Evolutionary conservation across 2,888 invertebrate genomes (phyloP).

Genomic region (Troglohyphantes excavatus): DNA sequence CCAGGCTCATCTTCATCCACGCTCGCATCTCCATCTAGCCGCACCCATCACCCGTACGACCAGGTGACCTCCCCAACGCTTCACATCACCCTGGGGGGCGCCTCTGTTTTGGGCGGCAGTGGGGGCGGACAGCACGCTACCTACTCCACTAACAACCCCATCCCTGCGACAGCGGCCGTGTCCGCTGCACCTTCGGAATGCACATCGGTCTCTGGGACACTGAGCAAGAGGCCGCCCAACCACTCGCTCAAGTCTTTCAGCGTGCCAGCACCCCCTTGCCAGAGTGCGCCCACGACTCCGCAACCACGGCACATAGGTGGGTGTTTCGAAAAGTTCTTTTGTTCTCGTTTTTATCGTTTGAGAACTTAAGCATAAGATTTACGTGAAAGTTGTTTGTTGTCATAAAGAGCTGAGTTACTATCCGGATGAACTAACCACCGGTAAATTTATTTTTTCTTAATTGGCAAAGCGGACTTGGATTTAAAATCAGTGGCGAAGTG

Average conservation of each 20-base stretch:
- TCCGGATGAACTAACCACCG: no score
- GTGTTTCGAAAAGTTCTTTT: not conserved
- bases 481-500: no score
- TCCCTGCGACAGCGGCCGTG: not conserved
- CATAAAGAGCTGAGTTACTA: no score
- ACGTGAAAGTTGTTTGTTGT: no score
- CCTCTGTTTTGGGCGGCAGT: constrained; percentile 58
- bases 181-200: constrained; percentile 20
- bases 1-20: constrained; percentile 75
- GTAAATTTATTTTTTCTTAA: no score
- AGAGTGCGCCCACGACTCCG: constrained; percentile 85
- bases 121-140: constrained; percentile 57
- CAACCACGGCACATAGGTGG: constrained; percentile 87
- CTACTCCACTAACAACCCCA: constrained; percentile 46
- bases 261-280: constrained; percentile 90
- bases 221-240: constrained; percentile 80
- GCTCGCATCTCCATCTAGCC: constrained; percentile 70
- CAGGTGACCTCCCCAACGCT: constrained; percentile 75
- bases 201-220: constrained; percentile 72
- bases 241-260: constrained; percentile 92
- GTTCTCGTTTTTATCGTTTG: no score
- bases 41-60: constrained; percentile 76
- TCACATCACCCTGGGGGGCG: constrained; percentile 73
- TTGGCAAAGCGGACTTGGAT: no score
- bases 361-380: no score